Evolutionary conservation across 2,113 vertebrate genomes (phyloP), one percentile per base, ranked within the genome.

Genomic region (Lethenteron reissneri): DNA sequence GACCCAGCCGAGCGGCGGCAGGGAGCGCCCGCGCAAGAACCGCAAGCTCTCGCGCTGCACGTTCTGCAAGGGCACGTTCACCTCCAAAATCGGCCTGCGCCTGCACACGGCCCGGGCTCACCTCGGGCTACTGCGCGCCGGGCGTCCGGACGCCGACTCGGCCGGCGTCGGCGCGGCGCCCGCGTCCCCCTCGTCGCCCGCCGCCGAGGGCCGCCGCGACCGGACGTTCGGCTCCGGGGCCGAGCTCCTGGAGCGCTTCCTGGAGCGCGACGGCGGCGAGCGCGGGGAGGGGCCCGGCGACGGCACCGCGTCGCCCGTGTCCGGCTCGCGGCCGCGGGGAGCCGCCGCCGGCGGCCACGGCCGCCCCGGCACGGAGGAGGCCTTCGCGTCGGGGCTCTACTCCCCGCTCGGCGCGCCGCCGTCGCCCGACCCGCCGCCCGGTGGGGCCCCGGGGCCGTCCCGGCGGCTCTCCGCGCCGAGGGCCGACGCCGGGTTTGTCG

Each of bases 21-120:
- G 25, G 25, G 62, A 68, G n/a, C 62, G 62, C 9, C 62, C 62
- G 15, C n/a, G 25, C 9, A 68, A 68, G 62, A 15, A 15, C 62
- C n/a, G 62, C n/a, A 68, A 68, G 3, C 62, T 17, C 15, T 68
- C 21, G 8, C 62, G 62, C 15, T 68, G 62, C 62, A 68, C n/a
- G n/a, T 21, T 68, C 21, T 68, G 62, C 62, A 68, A 68, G 25
- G 62, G 11, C 62, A 68, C 62, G 25, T 68, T 68, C 21, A 68
- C 62, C n/a, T 68, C 62, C n/a, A 68, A 68, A 6, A 68, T 68
- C 11, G 62, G 62, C 62, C 62, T 68, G 8, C n/a, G 62, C n/a
- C 11, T 68, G 62, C 62, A 68, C 21, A 11, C 21, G 62, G 62
- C 62, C 62, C n/a, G 25, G 62, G 25, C 21, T 9, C 62, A 68